Percentiles rank a stretch among this genome's conserved stretches.
Evolutionary conservation across 2,113 vertebrate genomes (phyloP).

Genomic region (Tyrannus savana): DNA sequence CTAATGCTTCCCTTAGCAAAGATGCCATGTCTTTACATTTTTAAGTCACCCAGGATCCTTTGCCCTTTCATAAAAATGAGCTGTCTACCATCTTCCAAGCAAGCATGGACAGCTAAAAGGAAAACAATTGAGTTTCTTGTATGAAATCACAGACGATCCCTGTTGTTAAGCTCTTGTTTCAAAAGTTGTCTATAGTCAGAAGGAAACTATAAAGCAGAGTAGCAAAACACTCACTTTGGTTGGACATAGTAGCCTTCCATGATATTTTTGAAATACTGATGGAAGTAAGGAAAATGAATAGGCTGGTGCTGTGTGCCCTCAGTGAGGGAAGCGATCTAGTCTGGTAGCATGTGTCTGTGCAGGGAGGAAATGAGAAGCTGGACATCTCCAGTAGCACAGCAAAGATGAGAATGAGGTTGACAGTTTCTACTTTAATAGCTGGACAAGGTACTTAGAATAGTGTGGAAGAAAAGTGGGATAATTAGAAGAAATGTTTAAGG

Average conservation of each 20-base stretch:
- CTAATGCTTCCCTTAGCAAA: background rate
- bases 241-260: background rate
- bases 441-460: background rate
- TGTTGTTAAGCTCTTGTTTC: background rate
- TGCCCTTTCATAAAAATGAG: background rate
- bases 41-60: background rate
- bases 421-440: background rate
- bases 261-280: background rate
- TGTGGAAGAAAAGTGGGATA: background rate
- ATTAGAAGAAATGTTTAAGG: background rate
- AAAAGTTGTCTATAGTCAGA: background rate
- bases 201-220: background rate
- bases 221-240: background rate
- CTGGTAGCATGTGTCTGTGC: background rate
- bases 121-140: accelerated
- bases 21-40: background rate
- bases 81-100: background rate
- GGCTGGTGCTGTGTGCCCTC: background rate
- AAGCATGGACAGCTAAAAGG: background rate
- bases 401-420: background rate
- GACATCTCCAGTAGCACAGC: background rate
- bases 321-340: background rate
- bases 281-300: background rate
- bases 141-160: background rate
- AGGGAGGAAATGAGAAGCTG: background rate